These are phyloP conservation scores for Centroberyx gerrardi DNA, from an alignment of 2,797 vertebrate species.

Conservation along the genomic window DNA sequence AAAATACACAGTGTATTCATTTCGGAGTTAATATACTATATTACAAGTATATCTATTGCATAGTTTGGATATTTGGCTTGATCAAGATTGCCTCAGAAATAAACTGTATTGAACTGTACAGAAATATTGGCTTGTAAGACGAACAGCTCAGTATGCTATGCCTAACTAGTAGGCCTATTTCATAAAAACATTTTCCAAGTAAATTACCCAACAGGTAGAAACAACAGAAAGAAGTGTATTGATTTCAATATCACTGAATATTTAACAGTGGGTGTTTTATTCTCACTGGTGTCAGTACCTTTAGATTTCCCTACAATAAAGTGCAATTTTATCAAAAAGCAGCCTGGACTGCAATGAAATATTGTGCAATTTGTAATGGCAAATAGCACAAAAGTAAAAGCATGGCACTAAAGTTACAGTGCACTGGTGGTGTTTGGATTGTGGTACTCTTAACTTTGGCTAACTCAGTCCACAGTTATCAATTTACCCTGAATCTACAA, in stretches of 20 bases:
- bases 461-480: not conserved
- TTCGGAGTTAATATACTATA: not conserved
- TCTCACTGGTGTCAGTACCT: not conserved
- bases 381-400: slow-evolving; percentile 2
- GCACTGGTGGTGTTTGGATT: slow-evolving; percentile 18
- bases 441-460: not conserved
- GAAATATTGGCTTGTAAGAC: not conserved
- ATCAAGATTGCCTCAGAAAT: slow-evolving; percentile 37
- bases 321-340: slow-evolving; percentile 27
- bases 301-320: slow-evolving; percentile 19
- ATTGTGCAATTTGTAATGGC: slow-evolving; percentile 24
- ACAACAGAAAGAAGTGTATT: slow-evolving; percentile 11
- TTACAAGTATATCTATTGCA: not conserved
- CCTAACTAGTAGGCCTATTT: not conserved
- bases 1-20: slow-evolving; percentile 13
- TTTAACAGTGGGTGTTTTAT: not conserved
- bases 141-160: not conserved
- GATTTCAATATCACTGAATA: slow-evolving; percentile 14
- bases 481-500: slow-evolving; percentile 12
- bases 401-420: slow-evolving; percentile 27
- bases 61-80: slow-evolving; percentile 31
- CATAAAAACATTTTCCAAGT: slow-evolving; percentile 28
- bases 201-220: slow-evolving; percentile 26
- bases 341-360: slow-evolving; percentile 12
- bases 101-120: slow-evolving; percentile 19